Percentiles rank a stretch among this genome's conserved stretches.
Conservation (phyloP, 2,888 invertebrate genomes). For the Dimorphilus gyrociliatus region DNA sequence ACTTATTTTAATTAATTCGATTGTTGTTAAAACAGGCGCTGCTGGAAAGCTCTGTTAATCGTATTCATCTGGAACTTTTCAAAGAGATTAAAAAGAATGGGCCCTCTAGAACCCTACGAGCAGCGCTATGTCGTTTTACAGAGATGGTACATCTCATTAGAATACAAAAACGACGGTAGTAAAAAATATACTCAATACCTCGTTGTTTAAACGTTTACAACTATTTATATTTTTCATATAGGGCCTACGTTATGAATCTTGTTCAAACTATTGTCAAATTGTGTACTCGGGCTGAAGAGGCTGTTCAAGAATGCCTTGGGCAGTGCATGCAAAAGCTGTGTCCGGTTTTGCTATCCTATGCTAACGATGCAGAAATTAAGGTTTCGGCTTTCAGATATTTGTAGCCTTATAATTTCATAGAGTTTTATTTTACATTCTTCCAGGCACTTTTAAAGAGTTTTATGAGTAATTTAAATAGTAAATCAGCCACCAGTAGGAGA, state of each 20-base stretch:
- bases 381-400: slow-evolving; percentile 28
- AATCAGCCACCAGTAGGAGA: slow-evolving; percentile 58
- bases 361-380: slow-evolving; percentile 54
- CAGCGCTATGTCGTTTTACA: slow-evolving; percentile 59
- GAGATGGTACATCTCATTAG: slow-evolving; percentile 55
- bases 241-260: slow-evolving; percentile 57
- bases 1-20: neutral
- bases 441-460: slow-evolving; percentile 52
- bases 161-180: slow-evolving; percentile 52
- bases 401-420: slow-evolving; percentile 1
- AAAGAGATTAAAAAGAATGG: slow-evolving; percentile 67
- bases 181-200: too few relatives aligned
- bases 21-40: slow-evolving; percentile 31
- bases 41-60: slow-evolving; percentile 51
- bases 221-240: slow-evolving; percentile 11
- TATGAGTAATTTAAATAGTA: slow-evolving; percentile 47
- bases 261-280: slow-evolving; percentile 57
- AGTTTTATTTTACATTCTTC: slow-evolving; percentile 9
- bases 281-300: slow-evolving; percentile 53
- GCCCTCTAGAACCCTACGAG: slow-evolving; percentile 50
- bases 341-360: slow-evolving; percentile 50
- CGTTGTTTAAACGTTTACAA: too few relatives aligned
- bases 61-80: slow-evolving; percentile 61
- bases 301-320: slow-evolving; percentile 52
- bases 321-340: slow-evolving; percentile 50